Evolutionary conservation across 92 coral and sea anemone species (phyloP).

Genomic region (Diadumene lineata): DNA sequence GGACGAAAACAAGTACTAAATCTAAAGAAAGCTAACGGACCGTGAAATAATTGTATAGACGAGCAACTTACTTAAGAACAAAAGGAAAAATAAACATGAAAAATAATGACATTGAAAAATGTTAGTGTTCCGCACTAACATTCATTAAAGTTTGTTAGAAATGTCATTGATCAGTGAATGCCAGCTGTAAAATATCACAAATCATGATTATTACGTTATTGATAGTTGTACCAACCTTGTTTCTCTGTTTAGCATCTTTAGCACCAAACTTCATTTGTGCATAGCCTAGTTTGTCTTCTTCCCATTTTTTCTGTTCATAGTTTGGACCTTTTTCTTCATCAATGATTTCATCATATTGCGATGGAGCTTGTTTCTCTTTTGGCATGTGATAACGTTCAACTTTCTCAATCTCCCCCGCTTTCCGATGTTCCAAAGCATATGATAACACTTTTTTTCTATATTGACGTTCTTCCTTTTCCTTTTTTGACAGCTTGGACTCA

Average conservation of each 20-base stretch:
- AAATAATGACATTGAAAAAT: too few species aligned
- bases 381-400: constrained; percentile 91
- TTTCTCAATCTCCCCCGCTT: constrained; percentile 89
- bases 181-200: too few species aligned
- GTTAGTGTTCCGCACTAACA: too few species aligned
- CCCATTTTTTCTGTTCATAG: constrained; percentile 99
- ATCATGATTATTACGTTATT: too few species aligned
- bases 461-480: constrained; percentile 76
- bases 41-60: too few species aligned
- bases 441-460: constrained; percentile 85
- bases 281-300: constrained; percentile 92
- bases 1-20: too few species aligned
- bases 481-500: constrained; percentile 54
- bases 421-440: constrained; percentile 79
- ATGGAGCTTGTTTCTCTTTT: constrained; percentile 82
- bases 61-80: too few species aligned
- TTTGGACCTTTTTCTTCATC: constrained; percentile 94
- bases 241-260: constrained; percentile 91
- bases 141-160: too few species aligned
- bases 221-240: constrained; percentile 53
- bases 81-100: too few species aligned
- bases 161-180: too few species aligned
- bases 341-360: constrained; percentile 90
- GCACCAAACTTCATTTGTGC: constrained; percentile 99
- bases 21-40: too few species aligned